Percentiles rank a stretch among this genome's conserved stretches.
Evolutionary conservation across 1,140 invertebrate genomes (phyloP).

Genomic region (Diorhabda elongata): DNA sequence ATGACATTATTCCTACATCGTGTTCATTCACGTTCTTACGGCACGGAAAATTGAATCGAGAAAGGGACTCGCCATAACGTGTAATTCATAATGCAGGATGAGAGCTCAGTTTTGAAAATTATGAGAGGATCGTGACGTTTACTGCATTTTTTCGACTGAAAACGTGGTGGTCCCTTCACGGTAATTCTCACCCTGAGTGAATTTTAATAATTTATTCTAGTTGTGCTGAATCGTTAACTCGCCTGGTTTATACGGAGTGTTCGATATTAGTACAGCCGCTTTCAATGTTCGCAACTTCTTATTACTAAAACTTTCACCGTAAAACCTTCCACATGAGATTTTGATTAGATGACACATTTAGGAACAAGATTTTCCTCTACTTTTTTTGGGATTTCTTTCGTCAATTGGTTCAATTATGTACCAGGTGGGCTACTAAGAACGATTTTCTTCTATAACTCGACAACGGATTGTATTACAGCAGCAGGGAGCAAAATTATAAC

Average conservation of each 20-base stretch:
- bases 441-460: too few species aligned
- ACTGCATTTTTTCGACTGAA: slow-evolving; percentile 14
- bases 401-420: too few species aligned
- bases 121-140: slow-evolving; percentile 16
- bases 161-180: slow-evolving; percentile 8
- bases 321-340: too few species aligned
- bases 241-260: neutral
- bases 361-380: too few species aligned
- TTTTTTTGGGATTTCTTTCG: too few species aligned
- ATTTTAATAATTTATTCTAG: slow-evolving; percentile 17
- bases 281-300: neutral
- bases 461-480: too few species aligned
- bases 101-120: slow-evolving; percentile 12
- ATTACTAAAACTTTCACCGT: too few species aligned
- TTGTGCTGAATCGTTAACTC: neutral
- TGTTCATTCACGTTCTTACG: neutral
- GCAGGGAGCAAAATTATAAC: too few species aligned
- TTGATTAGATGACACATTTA: too few species aligned
- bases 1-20: too few species aligned
- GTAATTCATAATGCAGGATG: slow-evolving; percentile 11
- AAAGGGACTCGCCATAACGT: neutral
- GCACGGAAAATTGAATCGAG: slow-evolving; percentile 9
- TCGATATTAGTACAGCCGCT: neutral
- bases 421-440: too few species aligned
- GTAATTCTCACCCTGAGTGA: slow-evolving; percentile 13